Conservation (phyloP, 2,797 vertebrate genomes). For the Protonibea diacanthus region DNA sequence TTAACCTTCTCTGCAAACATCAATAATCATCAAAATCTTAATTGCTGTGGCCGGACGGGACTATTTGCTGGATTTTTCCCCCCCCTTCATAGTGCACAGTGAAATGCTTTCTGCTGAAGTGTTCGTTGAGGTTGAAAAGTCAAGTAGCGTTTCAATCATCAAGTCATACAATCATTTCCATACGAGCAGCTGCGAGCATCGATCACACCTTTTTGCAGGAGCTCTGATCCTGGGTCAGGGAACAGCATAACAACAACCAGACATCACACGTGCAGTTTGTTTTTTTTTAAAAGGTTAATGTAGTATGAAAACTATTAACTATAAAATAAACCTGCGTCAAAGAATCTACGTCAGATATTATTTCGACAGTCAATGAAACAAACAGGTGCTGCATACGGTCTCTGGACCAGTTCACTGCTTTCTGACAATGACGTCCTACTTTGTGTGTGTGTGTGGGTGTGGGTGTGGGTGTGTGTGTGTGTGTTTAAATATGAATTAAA, state of each 20-base stretch:
- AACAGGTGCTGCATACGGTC: slow-evolving; percentile 53
- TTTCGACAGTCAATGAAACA: slow-evolving; percentile 24
- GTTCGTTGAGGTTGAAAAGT: slow-evolving; percentile 3
- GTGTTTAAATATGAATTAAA: not conserved
- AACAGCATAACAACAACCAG: not conserved
- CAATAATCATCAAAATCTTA: not conserved
- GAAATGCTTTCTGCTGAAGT: not conserved
- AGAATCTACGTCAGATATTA: not conserved
- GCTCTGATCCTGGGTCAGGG: slow-evolving; percentile 22
- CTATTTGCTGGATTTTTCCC: slow-evolving; percentile 11
- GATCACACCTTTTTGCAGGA: not conserved
- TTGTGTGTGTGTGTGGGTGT: too few relatives aligned
- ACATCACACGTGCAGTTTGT: not conserved
- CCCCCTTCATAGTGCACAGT: not conserved
- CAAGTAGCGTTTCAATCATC: slow-evolving; percentile 10
- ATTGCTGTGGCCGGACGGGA: not conserved
- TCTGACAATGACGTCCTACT: slow-evolving; percentile 16
- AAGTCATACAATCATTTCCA: slow-evolving; percentile 1
- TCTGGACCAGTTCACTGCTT: slow-evolving; percentile 33
- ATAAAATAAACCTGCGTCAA: too few relatives aligned
- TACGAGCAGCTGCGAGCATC: not conserved
- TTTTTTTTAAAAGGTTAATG: not conserved
- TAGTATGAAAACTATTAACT: not conserved
- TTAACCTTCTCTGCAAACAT: not conserved
- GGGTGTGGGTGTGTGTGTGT: too few relatives aligned